Conservation (phyloP, 2,797 vertebrate genomes). For the Mastacembelus armatus region DNA sequence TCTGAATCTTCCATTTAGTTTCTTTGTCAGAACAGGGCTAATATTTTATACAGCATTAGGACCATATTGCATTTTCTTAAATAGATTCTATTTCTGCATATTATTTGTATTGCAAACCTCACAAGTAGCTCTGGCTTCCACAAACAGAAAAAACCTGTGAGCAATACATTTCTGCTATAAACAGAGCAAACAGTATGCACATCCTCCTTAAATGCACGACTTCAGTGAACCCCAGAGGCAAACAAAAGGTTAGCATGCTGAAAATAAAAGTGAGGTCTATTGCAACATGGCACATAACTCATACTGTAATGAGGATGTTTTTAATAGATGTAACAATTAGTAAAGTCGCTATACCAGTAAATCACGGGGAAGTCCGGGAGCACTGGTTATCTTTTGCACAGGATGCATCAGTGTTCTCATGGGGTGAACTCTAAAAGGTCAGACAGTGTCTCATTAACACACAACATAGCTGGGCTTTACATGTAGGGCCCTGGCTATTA, state of each 20-base stretch:
- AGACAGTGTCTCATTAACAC: conserved; percentile 78
- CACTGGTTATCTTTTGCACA: conserved; percentile 76
- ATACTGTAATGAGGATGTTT: conserved; percentile 70
- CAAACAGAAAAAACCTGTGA: neutral
- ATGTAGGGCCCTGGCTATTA: conserved; percentile 38
- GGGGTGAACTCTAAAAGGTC: conserved; percentile 82
- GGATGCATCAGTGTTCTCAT: conserved; percentile 78
- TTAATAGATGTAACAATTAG: conserved; percentile 83
- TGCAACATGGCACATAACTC: conserved; percentile 66
- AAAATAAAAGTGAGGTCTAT: conserved; percentile 54
- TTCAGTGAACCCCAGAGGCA: conserved; percentile 55
- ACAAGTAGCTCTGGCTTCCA: neutral
- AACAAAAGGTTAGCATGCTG: conserved; percentile 68
- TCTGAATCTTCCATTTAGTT: conserved; percentile 32
- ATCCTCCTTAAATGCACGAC: conserved; percentile 25
- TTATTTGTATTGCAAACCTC: conserved; percentile 36
- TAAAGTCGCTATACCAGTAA: conserved; percentile 73
- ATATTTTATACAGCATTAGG: conserved; percentile 12
- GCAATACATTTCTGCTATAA: conserved; percentile 14
- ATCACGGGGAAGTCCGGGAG: conserved; percentile 70
- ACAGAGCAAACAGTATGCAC: conserved; percentile 34
- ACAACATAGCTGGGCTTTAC: conserved; percentile 47
- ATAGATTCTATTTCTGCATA: neutral
- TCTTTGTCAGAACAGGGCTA: conserved; percentile 38
- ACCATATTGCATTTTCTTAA: conserved; percentile 17